phyloP scores from a whole-genome alignment of 2,888 invertebrate species.

The Eumacrocentrus americanus region DNA sequence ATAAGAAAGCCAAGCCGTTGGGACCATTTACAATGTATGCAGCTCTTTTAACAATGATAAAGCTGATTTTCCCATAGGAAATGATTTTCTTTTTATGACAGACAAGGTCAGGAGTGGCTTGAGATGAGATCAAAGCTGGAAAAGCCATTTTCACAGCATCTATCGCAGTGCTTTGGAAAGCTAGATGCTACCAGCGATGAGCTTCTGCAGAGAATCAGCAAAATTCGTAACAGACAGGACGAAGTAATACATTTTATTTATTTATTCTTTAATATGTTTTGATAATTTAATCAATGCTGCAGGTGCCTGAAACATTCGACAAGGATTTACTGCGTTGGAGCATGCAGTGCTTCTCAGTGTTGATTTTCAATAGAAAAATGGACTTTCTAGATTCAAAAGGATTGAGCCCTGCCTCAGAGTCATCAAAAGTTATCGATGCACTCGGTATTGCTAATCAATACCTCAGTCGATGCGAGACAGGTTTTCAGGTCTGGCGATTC shows the following conservation, averaged over 20 bases:
- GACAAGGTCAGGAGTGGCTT: slow-evolving; percentile 69
- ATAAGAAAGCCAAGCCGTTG: slow-evolving; percentile 64
- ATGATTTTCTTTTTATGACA: too few species aligned
- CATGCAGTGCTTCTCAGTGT: slow-evolving; percentile 61
- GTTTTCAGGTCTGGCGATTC: slow-evolving; percentile 71
- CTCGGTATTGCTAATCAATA: slow-evolving; percentile 67
- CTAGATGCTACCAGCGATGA: slow-evolving; percentile 60
- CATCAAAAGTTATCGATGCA: slow-evolving; percentile 67
- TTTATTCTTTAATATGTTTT: too few species aligned
- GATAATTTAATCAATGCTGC: slow-evolving; percentile 9
- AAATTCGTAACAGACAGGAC: slow-evolving; percentile 68
- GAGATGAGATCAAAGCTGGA: slow-evolving; percentile 64
- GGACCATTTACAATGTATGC: slow-evolving; percentile 69
- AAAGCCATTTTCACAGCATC: slow-evolving; percentile 63
- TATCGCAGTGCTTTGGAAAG: slow-evolving; percentile 46
- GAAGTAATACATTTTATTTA: too few species aligned
- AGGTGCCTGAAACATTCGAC: slow-evolving; percentile 58
- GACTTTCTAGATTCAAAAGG: slow-evolving; percentile 67
- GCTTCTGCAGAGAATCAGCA: slow-evolving; percentile 63
- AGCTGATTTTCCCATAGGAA: neutral
- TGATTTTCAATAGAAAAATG: slow-evolving; percentile 66
- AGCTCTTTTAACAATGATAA: slow-evolving; percentile 40
- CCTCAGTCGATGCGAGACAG: slow-evolving; percentile 69
- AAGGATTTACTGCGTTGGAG: slow-evolving; percentile 63
- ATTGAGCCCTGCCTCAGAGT: slow-evolving; percentile 65